Evolutionary conservation across 2,113 vertebrate genomes (phyloP).

Genomic region (Lynx canadensis): DNA sequence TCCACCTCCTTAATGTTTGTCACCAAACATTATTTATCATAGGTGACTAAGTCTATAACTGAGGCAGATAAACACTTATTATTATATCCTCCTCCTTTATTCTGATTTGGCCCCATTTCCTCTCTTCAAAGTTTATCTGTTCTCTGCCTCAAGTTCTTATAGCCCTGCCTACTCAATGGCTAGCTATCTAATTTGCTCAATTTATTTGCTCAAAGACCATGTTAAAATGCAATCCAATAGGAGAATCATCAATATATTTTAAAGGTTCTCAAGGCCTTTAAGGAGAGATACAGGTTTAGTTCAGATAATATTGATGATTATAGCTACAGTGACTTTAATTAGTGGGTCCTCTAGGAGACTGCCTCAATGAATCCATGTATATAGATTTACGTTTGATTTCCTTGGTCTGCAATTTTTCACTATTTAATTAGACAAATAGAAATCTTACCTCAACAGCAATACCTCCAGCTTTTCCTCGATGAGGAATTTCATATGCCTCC

Average conservation of each 20-base stretch:
- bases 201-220: background rate
- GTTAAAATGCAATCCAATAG: background rate
- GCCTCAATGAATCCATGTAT: background rate
- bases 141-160: background rate
- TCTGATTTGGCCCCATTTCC: background rate
- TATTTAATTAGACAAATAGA: background rate
- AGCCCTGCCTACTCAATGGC: background rate
- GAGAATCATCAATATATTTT: background rate
- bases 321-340: background rate
- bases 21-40: background rate
- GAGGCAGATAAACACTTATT: background rate
- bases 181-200: background rate
- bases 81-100: background rate
- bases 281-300: background rate
- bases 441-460: slow-evolving; percentile 89
- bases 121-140: background rate
- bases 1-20: background rate
- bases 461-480: slow-evolving; percentile 88
- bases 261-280: background rate
- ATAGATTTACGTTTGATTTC: background rate
- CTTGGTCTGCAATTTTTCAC: background rate
- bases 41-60: background rate
- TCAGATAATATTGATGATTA: background rate
- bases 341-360: background rate
- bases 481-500: slow-evolving; percentile 93